Conservation (phyloP, 2,888 invertebrate genomes). For the Hermaeophaga mercurialis region DNA sequence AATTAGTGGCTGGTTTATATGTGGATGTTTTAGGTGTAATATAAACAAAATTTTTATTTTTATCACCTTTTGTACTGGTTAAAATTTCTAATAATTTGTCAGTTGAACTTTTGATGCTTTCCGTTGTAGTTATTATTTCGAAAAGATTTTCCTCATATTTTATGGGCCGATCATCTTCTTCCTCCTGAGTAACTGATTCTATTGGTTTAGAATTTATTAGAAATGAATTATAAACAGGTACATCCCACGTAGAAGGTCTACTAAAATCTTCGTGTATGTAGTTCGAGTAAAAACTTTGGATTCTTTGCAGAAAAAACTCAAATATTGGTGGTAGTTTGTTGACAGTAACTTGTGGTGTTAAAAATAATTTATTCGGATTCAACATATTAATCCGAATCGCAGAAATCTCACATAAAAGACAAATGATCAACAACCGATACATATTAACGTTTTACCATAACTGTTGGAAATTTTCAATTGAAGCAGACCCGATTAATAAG, state of each 20-base stretch:
- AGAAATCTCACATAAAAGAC: constrained; percentile 5
- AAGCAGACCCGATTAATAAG: constrained; percentile 1
- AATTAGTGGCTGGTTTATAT: neutral
- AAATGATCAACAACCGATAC: constrained; percentile 15
- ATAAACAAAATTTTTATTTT: constrained; percentile 30
- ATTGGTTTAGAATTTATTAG: constrained; percentile 15
- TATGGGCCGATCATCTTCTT: too few species aligned
- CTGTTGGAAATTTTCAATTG: constrained; percentile 21
- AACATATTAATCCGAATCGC: neutral
- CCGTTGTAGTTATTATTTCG: constrained; percentile 28
- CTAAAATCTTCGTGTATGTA: constrained; percentile 65
- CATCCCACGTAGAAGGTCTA: constrained; percentile 54
- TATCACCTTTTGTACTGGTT: constrained; percentile 8
- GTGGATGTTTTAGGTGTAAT: constrained; percentile 32
- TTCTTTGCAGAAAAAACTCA: constrained; percentile 70
- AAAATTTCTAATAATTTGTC: constrained; percentile 7
- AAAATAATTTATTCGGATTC: constrained; percentile 29
- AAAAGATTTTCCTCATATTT: constrained; percentile 40
- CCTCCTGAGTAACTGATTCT: too few species aligned
- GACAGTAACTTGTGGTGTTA: constrained; percentile 39
- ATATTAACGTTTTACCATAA: constrained; percentile 12
- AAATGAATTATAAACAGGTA: constrained; percentile 44
- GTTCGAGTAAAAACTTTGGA: constrained; percentile 73
- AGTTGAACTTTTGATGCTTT: constrained; percentile 8
- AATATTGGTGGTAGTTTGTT: constrained; percentile 69